A percentile compares a stretch with the other conserved stretches of the same genome.
Conservation (phyloP, 2,113 vertebrate species). For the Mellivora capensis region DNA sequence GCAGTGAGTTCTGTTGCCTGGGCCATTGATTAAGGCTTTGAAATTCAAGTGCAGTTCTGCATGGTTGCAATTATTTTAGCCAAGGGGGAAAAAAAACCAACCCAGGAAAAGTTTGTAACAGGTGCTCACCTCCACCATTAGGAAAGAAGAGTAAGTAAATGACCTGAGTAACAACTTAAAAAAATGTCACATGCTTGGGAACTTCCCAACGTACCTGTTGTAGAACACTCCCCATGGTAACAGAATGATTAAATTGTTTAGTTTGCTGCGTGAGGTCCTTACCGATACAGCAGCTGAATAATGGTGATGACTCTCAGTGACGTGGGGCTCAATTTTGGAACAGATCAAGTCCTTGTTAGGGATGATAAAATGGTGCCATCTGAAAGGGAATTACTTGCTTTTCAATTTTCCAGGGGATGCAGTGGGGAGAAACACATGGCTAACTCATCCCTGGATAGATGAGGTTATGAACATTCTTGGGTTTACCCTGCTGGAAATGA, state of each 20-base stretch:
- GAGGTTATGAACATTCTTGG: background rate
- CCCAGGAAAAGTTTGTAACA: background rate
- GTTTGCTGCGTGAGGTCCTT: too few relatives aligned
- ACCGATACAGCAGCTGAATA: background rate
- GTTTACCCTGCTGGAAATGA: background rate
- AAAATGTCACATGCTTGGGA: background rate
- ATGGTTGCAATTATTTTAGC: background rate
- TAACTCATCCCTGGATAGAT: fast-evolving
- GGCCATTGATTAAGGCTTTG: background rate
- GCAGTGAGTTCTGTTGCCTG: fast-evolving
- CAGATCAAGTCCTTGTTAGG: background rate
- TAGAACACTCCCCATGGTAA: fast-evolving
- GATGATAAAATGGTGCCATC: background rate
- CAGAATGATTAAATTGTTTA: too few relatives aligned
- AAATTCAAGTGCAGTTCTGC: background rate
- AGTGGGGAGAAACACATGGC: background rate
- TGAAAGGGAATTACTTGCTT: background rate
- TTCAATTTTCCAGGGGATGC: fast-evolving
- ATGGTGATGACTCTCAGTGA: too few relatives aligned
- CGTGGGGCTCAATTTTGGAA: background rate
- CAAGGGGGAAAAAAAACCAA: background rate
- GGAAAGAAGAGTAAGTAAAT: background rate
- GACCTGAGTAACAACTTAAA: background rate
- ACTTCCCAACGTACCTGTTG: background rate
- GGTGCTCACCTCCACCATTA: background rate